These are phyloP conservation scores for Chanos chanos DNA, from an alignment of 2,797 vertebrate genomes.

Conservation along the genomic window DNA sequence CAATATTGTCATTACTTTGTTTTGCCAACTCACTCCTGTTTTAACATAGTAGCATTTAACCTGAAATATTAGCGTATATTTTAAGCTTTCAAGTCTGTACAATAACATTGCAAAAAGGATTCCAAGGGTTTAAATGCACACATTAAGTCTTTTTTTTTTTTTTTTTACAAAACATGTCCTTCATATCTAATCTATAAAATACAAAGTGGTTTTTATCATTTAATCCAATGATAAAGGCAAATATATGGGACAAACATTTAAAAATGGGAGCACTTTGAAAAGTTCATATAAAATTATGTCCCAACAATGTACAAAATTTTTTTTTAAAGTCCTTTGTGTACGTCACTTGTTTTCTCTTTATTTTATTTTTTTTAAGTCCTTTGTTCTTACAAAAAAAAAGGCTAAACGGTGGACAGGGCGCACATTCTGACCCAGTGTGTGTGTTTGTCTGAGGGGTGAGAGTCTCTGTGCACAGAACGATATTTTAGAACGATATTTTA, in stretches of 20 bases:
- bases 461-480: neutral
- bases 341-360: constrained; percentile 50
- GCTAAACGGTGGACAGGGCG: constrained; percentile 41
- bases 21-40: no score
- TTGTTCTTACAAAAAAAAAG: constrained; percentile 19
- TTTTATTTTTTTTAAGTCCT: constrained; percentile 13
- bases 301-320: constrained; percentile 44
- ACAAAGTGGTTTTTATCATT: constrained; percentile 61
- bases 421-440: constrained; percentile 16
- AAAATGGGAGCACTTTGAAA: constrained; percentile 42
- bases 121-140: neutral
- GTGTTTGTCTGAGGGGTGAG: neutral
- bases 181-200: constrained; percentile 67
- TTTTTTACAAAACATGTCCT: constrained; percentile 58
- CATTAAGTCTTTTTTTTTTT: constrained; percentile 48
- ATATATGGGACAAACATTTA: constrained; percentile 43
- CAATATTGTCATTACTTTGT: no score
- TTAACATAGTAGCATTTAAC: no score
- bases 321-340: neutral
- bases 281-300: constrained; percentile 56
- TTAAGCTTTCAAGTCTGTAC: constrained; percentile 61
- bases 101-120: constrained; percentile 58
- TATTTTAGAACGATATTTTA: no score
- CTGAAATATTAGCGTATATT: constrained; percentile 50
- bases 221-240: constrained; percentile 44